phyloP scores from a whole-genome alignment of 2,888 invertebrate genomes.

The Polyploca ridens region DNA sequence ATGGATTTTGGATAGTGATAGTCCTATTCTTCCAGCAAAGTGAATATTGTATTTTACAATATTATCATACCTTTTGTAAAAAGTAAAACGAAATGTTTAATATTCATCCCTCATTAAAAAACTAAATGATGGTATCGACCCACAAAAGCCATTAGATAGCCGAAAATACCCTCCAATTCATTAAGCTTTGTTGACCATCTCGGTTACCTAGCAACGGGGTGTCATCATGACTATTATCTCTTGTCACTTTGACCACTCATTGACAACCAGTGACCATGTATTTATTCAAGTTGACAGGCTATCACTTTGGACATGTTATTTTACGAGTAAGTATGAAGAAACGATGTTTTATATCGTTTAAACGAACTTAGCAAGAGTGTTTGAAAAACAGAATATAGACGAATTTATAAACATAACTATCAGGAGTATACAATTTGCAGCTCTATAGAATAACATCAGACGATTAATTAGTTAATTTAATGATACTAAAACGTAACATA shows the following conservation, averaged over 20 bases:
- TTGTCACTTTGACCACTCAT: constrained; percentile 28
- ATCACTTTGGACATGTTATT: constrained; percentile 44
- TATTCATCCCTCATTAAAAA: constrained; percentile 6
- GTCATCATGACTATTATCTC: constrained; percentile 39
- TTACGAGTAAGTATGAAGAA: constrained; percentile 21
- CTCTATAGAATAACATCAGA: too few species aligned
- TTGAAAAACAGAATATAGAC: background rate
- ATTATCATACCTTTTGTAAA: background rate
- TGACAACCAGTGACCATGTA: constrained; percentile 42
- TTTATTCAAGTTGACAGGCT: constrained; percentile 47
- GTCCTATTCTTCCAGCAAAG: background rate
- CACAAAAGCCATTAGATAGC: constrained; percentile 27
- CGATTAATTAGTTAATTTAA: too few species aligned
- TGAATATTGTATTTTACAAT: background rate
- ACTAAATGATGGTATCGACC: background rate
- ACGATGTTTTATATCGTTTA: constrained; percentile 12
- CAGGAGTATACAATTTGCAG: too few species aligned
- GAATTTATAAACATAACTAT: background rate
- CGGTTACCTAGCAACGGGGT: constrained; percentile 44
- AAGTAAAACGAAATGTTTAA: background rate
- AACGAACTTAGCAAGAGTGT: constrained; percentile 6
- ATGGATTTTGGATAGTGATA: background rate
- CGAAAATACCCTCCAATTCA: constrained; percentile 40
- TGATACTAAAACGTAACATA: too few species aligned
- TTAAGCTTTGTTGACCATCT: constrained; percentile 45